Evolutionary conservation across 2,888 invertebrate genomes (phyloP), one percentile per base, ranked within the genome.

Genomic region (Euspilapteryx auroguttella): DNA sequence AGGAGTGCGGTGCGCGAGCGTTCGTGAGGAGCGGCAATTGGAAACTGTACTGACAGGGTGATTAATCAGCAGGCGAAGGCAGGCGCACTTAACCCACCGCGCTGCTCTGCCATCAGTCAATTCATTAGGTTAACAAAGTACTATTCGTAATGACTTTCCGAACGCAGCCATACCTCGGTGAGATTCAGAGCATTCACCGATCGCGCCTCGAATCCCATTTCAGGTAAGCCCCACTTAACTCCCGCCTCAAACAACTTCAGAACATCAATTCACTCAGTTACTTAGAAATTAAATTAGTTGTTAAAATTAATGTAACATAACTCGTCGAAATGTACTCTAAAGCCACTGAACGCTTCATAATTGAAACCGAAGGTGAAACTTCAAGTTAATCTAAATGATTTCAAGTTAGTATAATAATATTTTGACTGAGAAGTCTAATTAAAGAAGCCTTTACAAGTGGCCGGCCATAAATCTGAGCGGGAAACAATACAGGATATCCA

Each of bases 81-180:
- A n/a, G n/a, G n/a, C n/a, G 61, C 68, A 69, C 71, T 73, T 68
- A 73, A 71, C 69, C 65, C 71, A n/a, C n/a, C n/a, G n/a, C n/a
- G n/a, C n/a, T n/a, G n/a, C n/a, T n/a, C n/a, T n/a, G 17, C 64
- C 73, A 69, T 73, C 71, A 64, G 68, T 75, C 73, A 73, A 73
- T 75, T 73, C 73, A 71, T 73, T 75, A 73, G 59, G 61, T 58
- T 61, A 68, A 71, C 73, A 73, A 69, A 73, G 68, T 69, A 65
- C 64, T 52, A 54, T 49, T 54, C 49, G 63, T 75, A 73, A 73
- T 66, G 71, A 69, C 66, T 69, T 65, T 54, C 46, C 41, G 49
- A 51, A 44, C 43, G 55, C 50, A 47, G 55, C 51, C 49, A 54
- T 54, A 61, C 46, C 37, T 17, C 17, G 17, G 8, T 6, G 17